A percentile compares a stretch with the other conserved stretches of the same genome.
phyloP scores from a whole-genome alignment of 2,888 invertebrate species.

The Drosophila diplacantha region DNA sequence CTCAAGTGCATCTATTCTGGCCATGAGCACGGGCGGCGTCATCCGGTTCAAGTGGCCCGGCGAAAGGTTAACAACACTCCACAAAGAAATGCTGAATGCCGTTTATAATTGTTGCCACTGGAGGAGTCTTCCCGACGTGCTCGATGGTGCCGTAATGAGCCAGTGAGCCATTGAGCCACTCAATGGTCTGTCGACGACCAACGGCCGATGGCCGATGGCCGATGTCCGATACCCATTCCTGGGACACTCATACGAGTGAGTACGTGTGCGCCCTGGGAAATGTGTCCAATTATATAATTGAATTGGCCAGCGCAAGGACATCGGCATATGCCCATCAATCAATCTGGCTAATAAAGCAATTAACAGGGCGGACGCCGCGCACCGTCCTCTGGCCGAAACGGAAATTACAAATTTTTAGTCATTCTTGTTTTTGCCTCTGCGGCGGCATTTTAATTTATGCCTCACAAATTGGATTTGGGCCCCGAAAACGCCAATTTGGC shows the following conservation, averaged over 20 bases:
- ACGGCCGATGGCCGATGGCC: neutral
- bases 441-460: conserved; percentile 56
- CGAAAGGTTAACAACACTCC: conserved; percentile 71
- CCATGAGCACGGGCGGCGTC: conserved; percentile 35
- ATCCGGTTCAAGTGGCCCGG: conserved; percentile 58
- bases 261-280: conserved; percentile 13
- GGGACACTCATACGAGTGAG: neutral
- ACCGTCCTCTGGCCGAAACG: conserved; percentile 42
- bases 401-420: conserved; percentile 57
- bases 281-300: conserved; percentile 40
- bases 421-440: conserved; percentile 35
- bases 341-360: conserved; percentile 68
- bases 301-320: conserved; percentile 30
- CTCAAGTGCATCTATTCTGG: conserved; percentile 47
- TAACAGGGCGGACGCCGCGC: conserved; percentile 36
- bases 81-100: conserved; percentile 52
- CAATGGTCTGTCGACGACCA: conserved; percentile 29
- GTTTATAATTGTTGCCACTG: conserved; percentile 48
- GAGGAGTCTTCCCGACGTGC: conserved; percentile 30
- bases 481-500: conserved; percentile 53
- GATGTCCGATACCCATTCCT: conserved; percentile 10
- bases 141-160: conserved; percentile 42
- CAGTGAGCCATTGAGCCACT: conserved; percentile 35
- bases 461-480: conserved; percentile 62
- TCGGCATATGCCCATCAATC: conserved; percentile 48